Conservation (phyloP, 1,140 invertebrate species). For the Cotesia vestalis region DNA sequence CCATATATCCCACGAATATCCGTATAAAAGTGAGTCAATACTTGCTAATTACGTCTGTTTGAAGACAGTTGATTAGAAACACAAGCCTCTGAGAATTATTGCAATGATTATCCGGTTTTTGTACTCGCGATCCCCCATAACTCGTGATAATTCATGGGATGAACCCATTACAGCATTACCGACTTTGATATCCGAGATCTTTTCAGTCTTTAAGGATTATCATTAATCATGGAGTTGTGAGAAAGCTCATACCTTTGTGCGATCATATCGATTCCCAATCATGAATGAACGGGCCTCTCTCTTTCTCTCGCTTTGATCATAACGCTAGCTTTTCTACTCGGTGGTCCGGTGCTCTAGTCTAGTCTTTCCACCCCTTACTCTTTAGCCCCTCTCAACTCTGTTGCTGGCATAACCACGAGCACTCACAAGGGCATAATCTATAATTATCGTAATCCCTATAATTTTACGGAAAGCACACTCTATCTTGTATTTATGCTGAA, state of each 20-base stretch:
- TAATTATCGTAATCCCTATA: constrained; percentile 57
- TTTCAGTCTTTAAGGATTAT: constrained; percentile 18
- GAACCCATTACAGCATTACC: neutral
- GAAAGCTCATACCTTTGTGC: constrained; percentile 17
- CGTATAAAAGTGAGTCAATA: too few relatives aligned
- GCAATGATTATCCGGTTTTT: constrained; percentile 21
- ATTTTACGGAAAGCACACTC: constrained; percentile 44
- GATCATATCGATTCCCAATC: constrained; percentile 32
- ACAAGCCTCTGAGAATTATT: constrained; percentile 30
- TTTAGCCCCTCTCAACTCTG: too few relatives aligned
- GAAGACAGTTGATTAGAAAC: constrained; percentile 45
- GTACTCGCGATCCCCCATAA: too few relatives aligned
- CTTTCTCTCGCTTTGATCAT: constrained; percentile 1
- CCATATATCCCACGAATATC: too few relatives aligned
- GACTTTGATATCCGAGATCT: constrained; percentile 24
- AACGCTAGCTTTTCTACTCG: constrained; percentile 29
- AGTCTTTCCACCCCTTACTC: neutral
- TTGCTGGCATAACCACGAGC: constrained; percentile 25
- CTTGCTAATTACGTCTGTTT: constrained; percentile 46
- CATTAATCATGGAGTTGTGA: constrained; percentile 21
- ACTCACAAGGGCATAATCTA: constrained; percentile 45
- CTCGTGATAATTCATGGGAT: constrained; percentile 20
- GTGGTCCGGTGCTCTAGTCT: constrained; percentile 22
- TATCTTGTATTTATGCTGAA: constrained; percentile 50
- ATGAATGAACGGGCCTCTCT: constrained; percentile 33